A percentile compares a stretch with the other conserved stretches of the same genome.
phyloP scores from a whole-genome alignment of 1,140 invertebrate species.

The Goniozus legneri region DNA sequence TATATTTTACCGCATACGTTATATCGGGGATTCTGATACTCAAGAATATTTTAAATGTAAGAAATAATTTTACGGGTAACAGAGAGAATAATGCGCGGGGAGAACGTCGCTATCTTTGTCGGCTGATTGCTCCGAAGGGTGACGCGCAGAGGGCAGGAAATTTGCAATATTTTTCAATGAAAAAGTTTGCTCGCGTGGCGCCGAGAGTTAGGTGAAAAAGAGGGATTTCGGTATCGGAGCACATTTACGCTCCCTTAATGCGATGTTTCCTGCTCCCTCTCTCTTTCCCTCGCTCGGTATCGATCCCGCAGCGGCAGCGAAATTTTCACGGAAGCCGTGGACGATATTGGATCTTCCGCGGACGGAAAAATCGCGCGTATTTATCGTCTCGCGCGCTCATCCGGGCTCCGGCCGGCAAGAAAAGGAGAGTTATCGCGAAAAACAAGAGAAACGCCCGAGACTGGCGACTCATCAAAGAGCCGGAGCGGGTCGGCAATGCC shows the following conservation, averaged over 20 bases:
- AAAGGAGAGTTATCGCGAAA: constrained; percentile 31
- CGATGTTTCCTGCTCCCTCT: too few relatives aligned
- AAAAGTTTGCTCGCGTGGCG: constrained; percentile 2
- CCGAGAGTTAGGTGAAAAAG: constrained; percentile 18
- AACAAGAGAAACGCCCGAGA: constrained; percentile 3
- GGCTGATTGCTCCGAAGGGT: constrained; percentile 16
- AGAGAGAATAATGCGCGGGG: too few relatives aligned
- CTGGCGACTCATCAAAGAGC: neutral
- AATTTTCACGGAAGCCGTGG: constrained; percentile 4
- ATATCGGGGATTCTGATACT: neutral
- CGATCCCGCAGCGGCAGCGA: too few relatives aligned
- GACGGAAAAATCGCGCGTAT: constrained; percentile 12
- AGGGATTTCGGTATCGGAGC: constrained; percentile 15
- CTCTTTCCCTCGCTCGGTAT: too few relatives aligned
- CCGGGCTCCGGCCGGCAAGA: constrained; percentile 16
- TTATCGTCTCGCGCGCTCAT: too few relatives aligned
- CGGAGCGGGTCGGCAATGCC: too few relatives aligned
- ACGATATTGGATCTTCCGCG: too few relatives aligned
- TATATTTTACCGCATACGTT: too few relatives aligned
- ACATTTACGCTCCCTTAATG: constrained; percentile 25
- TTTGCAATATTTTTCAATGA: constrained; percentile 38
- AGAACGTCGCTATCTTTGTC: constrained; percentile 22
- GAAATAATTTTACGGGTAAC: neutral
- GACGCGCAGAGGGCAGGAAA: constrained; percentile 26
- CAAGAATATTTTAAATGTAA: neutral